A percentile compares a stretch with the other conserved stretches of the same genome.
phyloP scores from a whole-genome alignment of 2,888 invertebrate species.

The Noctua janthe region DNA sequence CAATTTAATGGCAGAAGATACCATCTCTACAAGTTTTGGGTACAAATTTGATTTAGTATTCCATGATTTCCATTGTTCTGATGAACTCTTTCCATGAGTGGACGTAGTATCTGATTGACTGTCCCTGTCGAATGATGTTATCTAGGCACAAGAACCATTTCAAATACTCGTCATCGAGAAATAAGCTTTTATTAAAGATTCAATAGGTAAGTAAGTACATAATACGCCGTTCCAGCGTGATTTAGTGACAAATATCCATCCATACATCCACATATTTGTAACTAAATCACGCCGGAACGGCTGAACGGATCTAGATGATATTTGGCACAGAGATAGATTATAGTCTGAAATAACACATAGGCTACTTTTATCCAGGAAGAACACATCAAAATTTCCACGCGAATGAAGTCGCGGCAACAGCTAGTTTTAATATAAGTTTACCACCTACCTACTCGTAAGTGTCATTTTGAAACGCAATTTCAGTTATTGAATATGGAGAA shows the following conservation, averaged over 20 bases:
- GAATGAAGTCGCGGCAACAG: too few species aligned
- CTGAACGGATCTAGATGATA: too few species aligned
- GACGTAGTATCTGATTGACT: not conserved
- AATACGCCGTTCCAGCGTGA: not conserved
- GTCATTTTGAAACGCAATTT: not conserved
- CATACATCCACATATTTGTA: too few species aligned
- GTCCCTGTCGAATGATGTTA: not conserved
- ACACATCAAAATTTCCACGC: too few species aligned
- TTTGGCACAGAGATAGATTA: too few species aligned
- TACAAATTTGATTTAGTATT: slow-evolving; percentile 28
- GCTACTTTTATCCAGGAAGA: too few species aligned
- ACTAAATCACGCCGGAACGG: too few species aligned
- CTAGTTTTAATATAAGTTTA: not conserved
- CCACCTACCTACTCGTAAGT: not conserved
- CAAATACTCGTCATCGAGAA: not conserved
- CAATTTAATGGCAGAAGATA: slow-evolving; percentile 28
- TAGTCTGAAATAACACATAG: too few species aligned
- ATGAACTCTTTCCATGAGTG: too few species aligned
- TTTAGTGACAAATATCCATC: too few species aligned
- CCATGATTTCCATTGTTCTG: not conserved
- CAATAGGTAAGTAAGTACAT: not conserved
- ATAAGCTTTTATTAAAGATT: not conserved
- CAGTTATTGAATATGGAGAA: not conserved
- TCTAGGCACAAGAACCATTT: not conserved
- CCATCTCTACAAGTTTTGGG: slow-evolving; percentile 40